Conservation (phyloP, 2,888 invertebrate species). For the Unio delphinus region DNA sequence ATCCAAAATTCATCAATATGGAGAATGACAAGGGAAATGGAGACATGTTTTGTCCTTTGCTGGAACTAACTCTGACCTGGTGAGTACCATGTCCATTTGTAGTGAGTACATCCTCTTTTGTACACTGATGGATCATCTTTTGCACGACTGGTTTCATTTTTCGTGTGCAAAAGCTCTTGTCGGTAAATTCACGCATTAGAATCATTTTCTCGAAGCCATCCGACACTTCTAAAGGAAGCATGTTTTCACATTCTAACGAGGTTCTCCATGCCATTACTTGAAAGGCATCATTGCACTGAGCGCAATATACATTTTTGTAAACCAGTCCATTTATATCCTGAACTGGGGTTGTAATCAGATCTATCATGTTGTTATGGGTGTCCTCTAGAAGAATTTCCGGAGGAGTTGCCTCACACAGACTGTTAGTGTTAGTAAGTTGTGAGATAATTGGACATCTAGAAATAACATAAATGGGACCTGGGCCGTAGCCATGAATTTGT, state of each 20-base stretch:
- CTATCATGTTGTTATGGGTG: conserved; percentile 26
- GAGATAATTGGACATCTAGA: conserved; percentile 35
- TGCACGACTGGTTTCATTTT: conserved; percentile 20
- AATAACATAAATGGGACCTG: conserved; percentile 42
- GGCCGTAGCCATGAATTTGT: conserved; percentile 25
- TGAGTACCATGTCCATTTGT: conserved; percentile 8
- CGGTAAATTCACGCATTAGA: conserved; percentile 22
- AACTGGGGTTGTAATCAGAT: conserved; percentile 47
- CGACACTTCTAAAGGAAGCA: conserved; percentile 25
- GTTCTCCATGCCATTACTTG: conserved; percentile 43
- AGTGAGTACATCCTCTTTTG: conserved; percentile 9
- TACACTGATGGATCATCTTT: conserved; percentile 29
- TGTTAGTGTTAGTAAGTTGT: conserved; percentile 11
- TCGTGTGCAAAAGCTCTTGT: conserved; percentile 20
- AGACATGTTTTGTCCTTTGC: conserved; percentile 13
- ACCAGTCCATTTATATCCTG: conserved; percentile 49
- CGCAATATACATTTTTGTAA: conserved; percentile 57
- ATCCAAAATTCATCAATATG: conserved; percentile 64
- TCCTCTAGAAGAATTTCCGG: conserved; percentile 4
- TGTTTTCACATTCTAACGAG: conserved; percentile 38
- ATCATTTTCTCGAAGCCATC: conserved; percentile 27
- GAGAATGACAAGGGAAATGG: conserved; percentile 55
- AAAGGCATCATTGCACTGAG: conserved; percentile 43
- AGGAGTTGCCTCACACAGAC: conserved; percentile 29
- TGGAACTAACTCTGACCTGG: conserved; percentile 18